Evolutionary conservation across 2,888 invertebrate genomes (phyloP), one percentile per base, ranked within the genome.

Genomic region (Lissonota sp.): DNA sequence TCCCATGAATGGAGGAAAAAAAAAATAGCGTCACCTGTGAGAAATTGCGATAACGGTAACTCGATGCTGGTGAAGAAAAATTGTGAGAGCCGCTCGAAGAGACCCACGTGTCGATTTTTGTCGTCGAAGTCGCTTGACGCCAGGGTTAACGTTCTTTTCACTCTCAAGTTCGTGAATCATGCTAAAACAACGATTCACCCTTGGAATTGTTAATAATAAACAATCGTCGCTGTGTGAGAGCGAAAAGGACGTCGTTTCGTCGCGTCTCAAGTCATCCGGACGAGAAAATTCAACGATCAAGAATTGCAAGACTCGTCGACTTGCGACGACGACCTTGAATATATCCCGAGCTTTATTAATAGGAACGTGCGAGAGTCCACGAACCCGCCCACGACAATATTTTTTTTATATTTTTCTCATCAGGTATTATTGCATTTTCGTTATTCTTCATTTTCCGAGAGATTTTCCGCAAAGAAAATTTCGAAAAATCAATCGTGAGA

Each of bases 291-390:
- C 26, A 26, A 26, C 26, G 26, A 26, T 3, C 26, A 26, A 26
- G 26, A 26, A 26, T 26, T 26, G 26, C 26, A 26, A 71, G 73
- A 63, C 40, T 55, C 58, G 73, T 77, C 77, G 69, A 70, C 77
- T 80, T 69, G 77, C 64, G 57, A n/a, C 46, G 69, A 63, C 81
- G 84, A 88, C 90, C 90, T 90, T 90, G 90, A 85, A 88, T 82
- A 84, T 79, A 87, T 84, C 74, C 74, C 80, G 79, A 82, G 82
- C 64, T 87, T 86, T 90, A 90, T 90, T 90, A 89, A 88, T 90
- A 90, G 89, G 80, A 77, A 37, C 76, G 80, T 79, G n/a, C 78
- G 84, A 86, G 26, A 26, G 86, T 87, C 87, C 84, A 86, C 85
- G 83, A 86, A 87, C 73, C 80, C 86, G 84, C 83, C 86, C 84